Evolutionary conservation across 53 echinoderm and acorn worm genomes (phyloP), one percentile per base, ranked within the genome.

Genomic region (Holothuria leucospilota): DNA sequence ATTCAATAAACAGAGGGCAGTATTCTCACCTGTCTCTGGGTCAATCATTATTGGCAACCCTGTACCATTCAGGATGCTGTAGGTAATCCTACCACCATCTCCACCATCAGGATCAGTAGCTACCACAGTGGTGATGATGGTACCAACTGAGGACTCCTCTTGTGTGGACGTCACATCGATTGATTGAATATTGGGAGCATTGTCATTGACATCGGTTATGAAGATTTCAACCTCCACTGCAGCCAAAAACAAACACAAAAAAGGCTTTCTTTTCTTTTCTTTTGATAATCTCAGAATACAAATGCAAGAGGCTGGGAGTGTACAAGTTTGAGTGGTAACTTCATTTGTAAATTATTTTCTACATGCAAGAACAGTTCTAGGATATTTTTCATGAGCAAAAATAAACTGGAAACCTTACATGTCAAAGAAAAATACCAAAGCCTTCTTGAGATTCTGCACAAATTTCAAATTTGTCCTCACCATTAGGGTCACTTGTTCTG

Each of bases 141-240:
- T 93, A 69, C 89, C 90, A 21, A 85, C 77, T 51, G 90, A 87
- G 16, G 92, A 92, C 75, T 92, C 91, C 61, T 95, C 95, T 85
- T 91, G 93, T 39, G 93, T 56, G 61, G 79, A 69, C 29, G 34
- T 69, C 9, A 91, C 85, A 13, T 82, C 90, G 0, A 81, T 85
- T 1, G 92, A 93, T 61, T 90, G 90, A 89, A 92, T 95, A 18
- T 67, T 66, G 0, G 99, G 99, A 51, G 59, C 86, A 74, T 98
- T 95, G 92, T 98, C 99, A 40, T 98, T 98, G 62, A 91, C 71
- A 82, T 98, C 99, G 1, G 84, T 86, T 81, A 98, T 93, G 9
- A 85, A 72, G 74, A 98, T 93, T n/a, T 92, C 91, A 23, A 98
- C 90, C 51, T 85, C 82, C 51, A 90, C 96, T 94, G 74, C 5